A percentile compares a stretch with the other conserved stretches of the same genome.
Conservation (phyloP, 2,113 vertebrate genomes). For the Morone chrysops region DNA sequence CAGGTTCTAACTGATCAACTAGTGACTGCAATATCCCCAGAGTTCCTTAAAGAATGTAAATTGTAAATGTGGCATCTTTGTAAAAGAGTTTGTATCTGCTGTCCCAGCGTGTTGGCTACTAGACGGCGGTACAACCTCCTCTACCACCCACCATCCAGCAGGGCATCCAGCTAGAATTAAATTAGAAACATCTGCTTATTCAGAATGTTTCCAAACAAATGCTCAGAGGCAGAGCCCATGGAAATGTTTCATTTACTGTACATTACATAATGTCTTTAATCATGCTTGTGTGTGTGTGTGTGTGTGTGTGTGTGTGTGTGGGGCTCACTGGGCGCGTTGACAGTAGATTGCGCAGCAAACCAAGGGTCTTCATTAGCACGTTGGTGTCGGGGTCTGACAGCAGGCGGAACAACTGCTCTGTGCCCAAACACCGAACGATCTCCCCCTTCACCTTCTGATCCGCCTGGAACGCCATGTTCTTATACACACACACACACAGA, state of each 20-base stretch:
- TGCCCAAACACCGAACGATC: slow-evolving; percentile 95
- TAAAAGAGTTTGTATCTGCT: no score
- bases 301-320: neutral
- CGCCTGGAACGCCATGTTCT: slow-evolving; percentile 99
- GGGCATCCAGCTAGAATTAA: neutral
- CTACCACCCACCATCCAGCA: no score
- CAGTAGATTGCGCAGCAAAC: slow-evolving; percentile 95
- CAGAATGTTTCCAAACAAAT: neutral
- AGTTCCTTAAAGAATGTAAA: no score
- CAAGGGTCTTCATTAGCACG: slow-evolving; percentile 98
- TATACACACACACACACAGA: slow-evolving; percentile 37
- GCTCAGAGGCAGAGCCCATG: neutral
- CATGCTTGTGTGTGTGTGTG: no score
- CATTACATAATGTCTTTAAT: neutral
- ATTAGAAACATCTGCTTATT: neutral
- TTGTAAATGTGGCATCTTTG: no score
- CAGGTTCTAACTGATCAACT: no score
- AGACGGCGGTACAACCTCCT: no score
- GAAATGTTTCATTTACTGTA: neutral
- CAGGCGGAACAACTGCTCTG: slow-evolving; percentile 96
- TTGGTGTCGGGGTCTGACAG: slow-evolving; percentile 97
- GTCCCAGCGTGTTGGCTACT: no score
- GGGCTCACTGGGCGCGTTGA: slow-evolving; percentile 95
- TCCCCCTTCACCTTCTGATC: slow-evolving; percentile 99
- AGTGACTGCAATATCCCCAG: no score